A percentile compares a stretch with the other conserved stretches of the same genome.
Conservation (phyloP, 1,140 invertebrate species). For the Musca vetustissima region DNA sequence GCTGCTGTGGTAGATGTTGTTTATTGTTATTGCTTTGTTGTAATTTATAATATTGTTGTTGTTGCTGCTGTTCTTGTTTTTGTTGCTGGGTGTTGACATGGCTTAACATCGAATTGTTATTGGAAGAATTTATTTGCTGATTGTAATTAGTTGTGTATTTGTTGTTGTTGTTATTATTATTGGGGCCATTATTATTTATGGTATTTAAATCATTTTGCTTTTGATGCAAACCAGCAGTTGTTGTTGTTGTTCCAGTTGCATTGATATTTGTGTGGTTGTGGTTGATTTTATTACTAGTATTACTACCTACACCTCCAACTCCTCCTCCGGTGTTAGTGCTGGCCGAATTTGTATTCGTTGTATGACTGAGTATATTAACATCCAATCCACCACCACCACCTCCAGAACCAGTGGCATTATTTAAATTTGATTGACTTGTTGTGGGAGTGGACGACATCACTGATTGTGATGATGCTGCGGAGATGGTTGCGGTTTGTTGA, state of each 20-base stretch:
- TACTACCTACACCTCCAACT: neutral
- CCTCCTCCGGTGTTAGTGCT: no score
- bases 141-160: slow-evolving; percentile 36
- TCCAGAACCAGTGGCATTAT: no score
- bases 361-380: neutral
- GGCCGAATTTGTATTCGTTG: slow-evolving; percentile 24
- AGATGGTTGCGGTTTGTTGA: neutral
- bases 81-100: slow-evolving; percentile 13
- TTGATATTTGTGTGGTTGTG: slow-evolving; percentile 31
- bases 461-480: slow-evolving; percentile 22
- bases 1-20: slow-evolving; percentile 19
- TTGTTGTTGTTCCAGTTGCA: slow-evolving; percentile 33
- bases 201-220: slow-evolving; percentile 50
- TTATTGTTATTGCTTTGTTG: slow-evolving; percentile 35
- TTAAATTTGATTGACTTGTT: slow-evolving; percentile 35
- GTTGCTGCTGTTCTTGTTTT: slow-evolving; percentile 42
- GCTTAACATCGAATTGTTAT: slow-evolving; percentile 39
- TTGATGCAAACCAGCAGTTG: slow-evolving; percentile 31
- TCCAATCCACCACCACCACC: no score
- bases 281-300: slow-evolving; percentile 39
- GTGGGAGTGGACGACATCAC: slow-evolving; percentile 8
- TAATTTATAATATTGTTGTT: slow-evolving; percentile 40
- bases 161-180: slow-evolving; percentile 40
- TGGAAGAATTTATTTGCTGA: slow-evolving; percentile 33
- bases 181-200: slow-evolving; percentile 49